Evolutionary conservation across 2,797 vertebrate genomes (phyloP).

Genomic region (Peromyscus nudipes): DNA sequence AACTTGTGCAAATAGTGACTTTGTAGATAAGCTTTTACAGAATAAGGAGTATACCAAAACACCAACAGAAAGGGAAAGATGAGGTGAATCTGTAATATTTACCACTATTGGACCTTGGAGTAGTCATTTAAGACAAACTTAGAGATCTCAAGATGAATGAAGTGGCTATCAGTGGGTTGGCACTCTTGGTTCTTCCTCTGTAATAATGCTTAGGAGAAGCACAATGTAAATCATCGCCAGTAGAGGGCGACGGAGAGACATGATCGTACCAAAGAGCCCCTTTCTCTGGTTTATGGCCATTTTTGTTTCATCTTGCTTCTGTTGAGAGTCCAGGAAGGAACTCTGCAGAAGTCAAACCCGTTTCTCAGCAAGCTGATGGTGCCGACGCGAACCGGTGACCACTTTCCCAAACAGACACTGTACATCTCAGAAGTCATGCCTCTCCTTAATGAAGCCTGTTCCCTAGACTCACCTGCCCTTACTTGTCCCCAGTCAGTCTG

Average conservation of each 20-base stretch:
- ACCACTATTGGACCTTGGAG: not conserved
- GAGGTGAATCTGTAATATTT: not conserved
- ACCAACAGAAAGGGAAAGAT: not conserved
- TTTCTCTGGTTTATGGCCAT: not conserved
- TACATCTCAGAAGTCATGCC: accelerated
- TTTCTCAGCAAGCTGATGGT: not conserved
- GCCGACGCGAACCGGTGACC: accelerated
- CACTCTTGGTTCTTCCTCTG: not conserved
- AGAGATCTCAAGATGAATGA: not conserved
- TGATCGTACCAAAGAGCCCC: accelerated
- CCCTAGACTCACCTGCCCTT: not conserved
- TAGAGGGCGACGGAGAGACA: not conserved
- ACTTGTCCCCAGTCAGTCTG: too few relatives aligned
- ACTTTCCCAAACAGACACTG: not conserved
- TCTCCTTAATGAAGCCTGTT: not conserved
- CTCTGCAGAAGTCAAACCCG: not conserved
- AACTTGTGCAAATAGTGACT: not conserved
- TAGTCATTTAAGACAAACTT: not conserved
- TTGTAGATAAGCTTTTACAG: not conserved
- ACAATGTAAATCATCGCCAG: not conserved
- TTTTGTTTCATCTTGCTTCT: not conserved
- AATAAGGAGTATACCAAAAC: not conserved
- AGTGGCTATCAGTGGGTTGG: not conserved
- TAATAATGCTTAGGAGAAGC: not conserved
- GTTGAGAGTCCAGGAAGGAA: accelerated